Percentiles rank a stretch among this genome's conserved stretches.
These are phyloP conservation scores for Chaenogobius annularis DNA, from an alignment of 2,113 vertebrate species.

Conservation along the genomic window DNA sequence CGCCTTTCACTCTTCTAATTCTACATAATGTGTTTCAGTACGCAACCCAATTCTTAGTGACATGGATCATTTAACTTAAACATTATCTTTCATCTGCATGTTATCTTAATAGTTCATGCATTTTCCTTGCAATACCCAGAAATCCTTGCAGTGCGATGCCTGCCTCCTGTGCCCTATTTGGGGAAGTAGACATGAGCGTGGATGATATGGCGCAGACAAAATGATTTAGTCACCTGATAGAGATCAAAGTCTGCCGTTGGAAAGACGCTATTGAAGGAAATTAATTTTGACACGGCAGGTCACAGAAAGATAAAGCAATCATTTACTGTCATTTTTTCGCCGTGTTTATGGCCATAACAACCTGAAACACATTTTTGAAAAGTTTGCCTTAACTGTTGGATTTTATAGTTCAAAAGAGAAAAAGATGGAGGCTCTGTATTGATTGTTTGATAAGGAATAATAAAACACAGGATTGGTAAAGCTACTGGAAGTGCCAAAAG, in stretches of 20 bases:
- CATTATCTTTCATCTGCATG: constrained; percentile 53
- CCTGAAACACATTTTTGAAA: not conserved
- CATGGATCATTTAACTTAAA: constrained; percentile 51
- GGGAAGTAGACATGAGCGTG: constrained; percentile 15
- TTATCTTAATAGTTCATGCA: constrained; percentile 58
- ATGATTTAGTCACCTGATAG: constrained; percentile 47
- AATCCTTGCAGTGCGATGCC: constrained; percentile 22
- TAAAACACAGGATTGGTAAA: no score
- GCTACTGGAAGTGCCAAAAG: no score
- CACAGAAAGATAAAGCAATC: constrained; percentile 21
- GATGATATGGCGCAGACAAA: constrained; percentile 37
- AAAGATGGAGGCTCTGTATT: not conserved
- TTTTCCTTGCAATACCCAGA: constrained; percentile 42
- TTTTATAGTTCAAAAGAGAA: not conserved
- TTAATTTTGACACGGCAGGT: constrained; percentile 29
- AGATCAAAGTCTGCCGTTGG: constrained; percentile 54
- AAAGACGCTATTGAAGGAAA: constrained; percentile 38
- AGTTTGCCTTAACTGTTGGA: not conserved
- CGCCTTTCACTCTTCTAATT: constrained; percentile 34
- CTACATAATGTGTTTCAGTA: constrained; percentile 36
- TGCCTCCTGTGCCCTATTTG: constrained; percentile 22
- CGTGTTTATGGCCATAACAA: constrained; percentile 9
- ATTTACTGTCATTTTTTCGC: constrained; percentile 19
- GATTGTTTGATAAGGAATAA: not conserved
- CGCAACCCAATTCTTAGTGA: constrained; percentile 49